These are phyloP conservation scores for Pangasius djambal DNA, from an alignment of 2,797 vertebrate genomes.

Conservation along the genomic window DNA sequence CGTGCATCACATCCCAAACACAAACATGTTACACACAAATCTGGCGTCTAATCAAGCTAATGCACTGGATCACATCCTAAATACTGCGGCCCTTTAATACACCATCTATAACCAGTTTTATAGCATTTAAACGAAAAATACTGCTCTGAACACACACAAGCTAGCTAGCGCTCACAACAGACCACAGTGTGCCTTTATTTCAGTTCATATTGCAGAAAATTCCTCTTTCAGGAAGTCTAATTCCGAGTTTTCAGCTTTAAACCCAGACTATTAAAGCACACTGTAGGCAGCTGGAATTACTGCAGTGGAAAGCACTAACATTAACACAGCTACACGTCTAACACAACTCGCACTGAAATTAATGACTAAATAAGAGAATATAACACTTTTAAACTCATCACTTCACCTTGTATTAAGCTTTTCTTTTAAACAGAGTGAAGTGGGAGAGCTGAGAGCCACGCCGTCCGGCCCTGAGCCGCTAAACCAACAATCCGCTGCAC, in stretches of 20 bases:
- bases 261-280: background rate
- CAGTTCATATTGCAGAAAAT: background rate
- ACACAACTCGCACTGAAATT: background rate
- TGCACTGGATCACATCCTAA: too few relatives aligned
- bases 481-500: background rate
- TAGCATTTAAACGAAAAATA: background rate
- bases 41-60: background rate
- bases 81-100: background rate
- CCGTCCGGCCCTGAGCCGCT: background rate
- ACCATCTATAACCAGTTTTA: too few relatives aligned
- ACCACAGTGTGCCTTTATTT: background rate
- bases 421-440: background rate
- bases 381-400: background rate
- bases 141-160: background rate
- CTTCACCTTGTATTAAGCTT: background rate
- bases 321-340: background rate
- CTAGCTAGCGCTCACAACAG: background rate
- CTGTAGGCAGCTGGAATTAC: background rate
- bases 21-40: background rate
- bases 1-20: background rate
- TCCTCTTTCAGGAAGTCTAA: background rate
- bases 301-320: background rate
- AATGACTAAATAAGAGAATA: background rate
- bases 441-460: background rate
- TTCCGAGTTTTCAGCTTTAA: background rate